Evolutionary conservation across 2,888 invertebrate species (phyloP).

Genomic region (Chloromyia formosa): DNA sequence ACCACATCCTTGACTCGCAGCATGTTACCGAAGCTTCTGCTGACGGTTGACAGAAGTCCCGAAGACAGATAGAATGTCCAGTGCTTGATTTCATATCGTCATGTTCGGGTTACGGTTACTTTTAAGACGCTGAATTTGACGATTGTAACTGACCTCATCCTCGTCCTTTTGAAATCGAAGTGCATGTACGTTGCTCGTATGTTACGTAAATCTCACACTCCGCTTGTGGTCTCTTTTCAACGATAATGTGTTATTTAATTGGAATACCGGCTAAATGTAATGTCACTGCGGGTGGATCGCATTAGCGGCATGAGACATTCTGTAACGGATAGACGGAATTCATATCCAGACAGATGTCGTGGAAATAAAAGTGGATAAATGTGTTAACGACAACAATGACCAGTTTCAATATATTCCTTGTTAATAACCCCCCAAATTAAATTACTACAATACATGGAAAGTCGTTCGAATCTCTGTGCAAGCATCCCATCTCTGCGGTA

Average conservation of each 20-base stretch:
- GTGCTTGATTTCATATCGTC: slow-evolving; percentile 37
- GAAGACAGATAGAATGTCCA: slow-evolving; percentile 31
- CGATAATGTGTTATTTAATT: background rate
- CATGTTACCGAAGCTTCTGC: background rate
- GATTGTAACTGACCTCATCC: slow-evolving; percentile 20
- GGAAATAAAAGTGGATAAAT: slow-evolving; percentile 3
- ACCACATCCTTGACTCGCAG: background rate
- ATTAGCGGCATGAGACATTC: background rate
- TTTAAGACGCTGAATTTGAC: background rate
- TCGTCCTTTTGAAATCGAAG: background rate
- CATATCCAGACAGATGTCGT: background rate
- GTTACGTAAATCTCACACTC: slow-evolving; percentile 36
- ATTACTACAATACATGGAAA: no score
- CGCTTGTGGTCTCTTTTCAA: background rate
- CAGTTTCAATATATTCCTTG: no score
- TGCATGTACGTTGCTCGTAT: background rate
- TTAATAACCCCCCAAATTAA: no score
- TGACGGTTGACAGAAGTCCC: slow-evolving; percentile 33
- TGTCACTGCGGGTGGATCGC: background rate
- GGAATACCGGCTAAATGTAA: background rate
- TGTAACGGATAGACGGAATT: background rate
- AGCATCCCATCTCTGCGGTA: no score
- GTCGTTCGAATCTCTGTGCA: no score
- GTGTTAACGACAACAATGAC: no score
- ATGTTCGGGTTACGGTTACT: slow-evolving; percentile 27